Evolutionary conservation across 2,888 invertebrate genomes (phyloP).

Genomic region (Drosophila subquinaria): DNA sequence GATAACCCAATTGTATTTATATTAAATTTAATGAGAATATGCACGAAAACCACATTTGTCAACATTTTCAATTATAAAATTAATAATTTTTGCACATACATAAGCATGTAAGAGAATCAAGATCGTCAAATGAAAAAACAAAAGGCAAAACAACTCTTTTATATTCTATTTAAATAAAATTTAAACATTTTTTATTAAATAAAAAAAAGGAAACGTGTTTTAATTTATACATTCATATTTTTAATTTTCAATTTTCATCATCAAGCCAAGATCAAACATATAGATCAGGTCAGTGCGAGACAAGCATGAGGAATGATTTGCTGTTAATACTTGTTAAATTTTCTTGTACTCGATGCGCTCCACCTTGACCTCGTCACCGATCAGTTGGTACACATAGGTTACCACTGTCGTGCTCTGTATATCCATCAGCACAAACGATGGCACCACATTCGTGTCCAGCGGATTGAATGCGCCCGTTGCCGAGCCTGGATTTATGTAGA

Average conservation of each 20-base stretch:
- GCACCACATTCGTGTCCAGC: conserved; percentile 95
- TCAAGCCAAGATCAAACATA: conserved; percentile 59
- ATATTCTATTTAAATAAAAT: conserved; percentile 82
- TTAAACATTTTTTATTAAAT: conserved; percentile 80
- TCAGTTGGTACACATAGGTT: conserved; percentile 98
- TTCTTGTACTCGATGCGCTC: conserved; percentile 99
- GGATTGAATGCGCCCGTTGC: conserved; percentile 99
- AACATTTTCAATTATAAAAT: conserved; percentile 59
- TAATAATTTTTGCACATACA: conserved; percentile 56
- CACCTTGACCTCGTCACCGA: conserved; percentile 99
- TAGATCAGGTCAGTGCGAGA: conserved; percentile 34
- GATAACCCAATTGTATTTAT: conserved; percentile 56
- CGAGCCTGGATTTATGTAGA: conserved; percentile 99
- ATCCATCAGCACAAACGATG: conserved; percentile 99
- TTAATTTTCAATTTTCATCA: conserved; percentile 27
- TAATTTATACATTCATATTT: conserved; percentile 62
- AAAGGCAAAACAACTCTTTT: conserved; percentile 57
- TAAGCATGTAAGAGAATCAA: conserved; percentile 41
- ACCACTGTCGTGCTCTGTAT: conserved; percentile 99
- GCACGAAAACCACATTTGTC: conserved; percentile 60
- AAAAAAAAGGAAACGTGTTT: conserved; percentile 65
- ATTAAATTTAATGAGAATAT: conserved; percentile 52
- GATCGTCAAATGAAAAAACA: conserved; percentile 37
- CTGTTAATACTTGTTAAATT: conserved; percentile 86
- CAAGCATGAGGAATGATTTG: conserved; percentile 54